Evolutionary conservation across 2,113 vertebrate genomes (phyloP), one percentile per base, ranked within the genome.

Genomic region (Sinocyclocheilus anophthalmus): DNA sequence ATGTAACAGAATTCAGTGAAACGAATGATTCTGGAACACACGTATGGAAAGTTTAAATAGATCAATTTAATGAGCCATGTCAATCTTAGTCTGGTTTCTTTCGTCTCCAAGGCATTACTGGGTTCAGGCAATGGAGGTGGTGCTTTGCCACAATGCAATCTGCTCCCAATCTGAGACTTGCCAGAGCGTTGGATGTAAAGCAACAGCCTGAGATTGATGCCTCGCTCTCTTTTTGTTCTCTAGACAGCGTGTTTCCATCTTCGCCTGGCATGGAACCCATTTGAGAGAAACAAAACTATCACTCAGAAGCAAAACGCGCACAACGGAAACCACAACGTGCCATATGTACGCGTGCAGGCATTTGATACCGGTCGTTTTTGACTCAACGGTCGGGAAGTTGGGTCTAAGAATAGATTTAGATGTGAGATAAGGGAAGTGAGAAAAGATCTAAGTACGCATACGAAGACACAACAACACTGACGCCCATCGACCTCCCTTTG

Each of bases 401-500:
- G 55, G 13, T n/a, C 63, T 67, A 45, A 85, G 59, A 33, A 80
- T 9, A 70, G 22, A 65, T 73, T 12, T 6, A 73, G 70, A 73
- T 10, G 4, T 13, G 33, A 63, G 78, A 79, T 80, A 61, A 72
- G 61, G 22, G 65, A 82, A 72, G 80, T 53, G 75, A 86, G 61
- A 88, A 39, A 81, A 61, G 57, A 61, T 22, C 57, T 10, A 22
- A 59, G 55, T 59, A 61, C 2, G 8, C 57, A 8, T 61, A 61
- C n/a, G 57, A 61, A 61, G 57, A 81, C 76, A 69, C 79, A 67
- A 85, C 67, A 30, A 89, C 90, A 79, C 37, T 91, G 87, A 85
- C 84, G 87, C 88, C 92, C 88, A 89, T 94, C 92, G 93, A 94
- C 91, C 90, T 91, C 92, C 93, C 90, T 93, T 91, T 0, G 33